Base-by-base conservation (phyloP, 2,888 invertebrate genomes). In the Villa cingulata region DNA sequence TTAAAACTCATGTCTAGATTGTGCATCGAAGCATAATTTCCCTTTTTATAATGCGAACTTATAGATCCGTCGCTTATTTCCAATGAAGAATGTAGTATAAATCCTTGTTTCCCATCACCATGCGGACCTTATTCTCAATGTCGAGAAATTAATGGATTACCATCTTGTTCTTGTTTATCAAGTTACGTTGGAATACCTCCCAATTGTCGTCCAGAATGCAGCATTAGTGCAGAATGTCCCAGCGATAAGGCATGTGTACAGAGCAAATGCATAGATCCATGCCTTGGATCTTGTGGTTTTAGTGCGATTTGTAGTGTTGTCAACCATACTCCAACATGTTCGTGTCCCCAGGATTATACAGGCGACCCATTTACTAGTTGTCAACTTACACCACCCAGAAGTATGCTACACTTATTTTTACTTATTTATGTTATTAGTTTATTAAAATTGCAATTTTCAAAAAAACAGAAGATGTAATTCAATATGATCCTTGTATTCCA, bases 161-260 rank as follows among this genome's bases (percentile, higher is more conserved):
- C 80, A 15, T 75, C 77, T n/a, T 84, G 83, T 61, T 74, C 77
- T 29, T 85, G 84, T 60, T 62, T 78, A 56, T 67, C 72, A 15
- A 73, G 73, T 49, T 82, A 74, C 60, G 73, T 76, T 56, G 82
- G 83, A 42, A 70, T 72, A 34, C 81, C 83, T 52, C 81, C 81
- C n/a, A 80, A 78, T 56, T 83, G 82, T 61, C 71, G 77, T 51
- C 80, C 81, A 17, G 81, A 82, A 66, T 83, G 83, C 65, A 74
- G 73, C 6, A 77, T 80, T 41, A 79, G 78, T 61, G 72, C 80
- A 57, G 83, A 83, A 60, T 85, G 84, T 64, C 67, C 76, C 7
- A 75, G 77, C 52, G 74, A 80, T 57, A 71, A 71, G 59, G 82
- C 83, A 18, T 85, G 84, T 59, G 75, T 82, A 36, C 74, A 76